Conservation (phyloP, 2,888 invertebrate species). For the Orthosia gracilis region DNA sequence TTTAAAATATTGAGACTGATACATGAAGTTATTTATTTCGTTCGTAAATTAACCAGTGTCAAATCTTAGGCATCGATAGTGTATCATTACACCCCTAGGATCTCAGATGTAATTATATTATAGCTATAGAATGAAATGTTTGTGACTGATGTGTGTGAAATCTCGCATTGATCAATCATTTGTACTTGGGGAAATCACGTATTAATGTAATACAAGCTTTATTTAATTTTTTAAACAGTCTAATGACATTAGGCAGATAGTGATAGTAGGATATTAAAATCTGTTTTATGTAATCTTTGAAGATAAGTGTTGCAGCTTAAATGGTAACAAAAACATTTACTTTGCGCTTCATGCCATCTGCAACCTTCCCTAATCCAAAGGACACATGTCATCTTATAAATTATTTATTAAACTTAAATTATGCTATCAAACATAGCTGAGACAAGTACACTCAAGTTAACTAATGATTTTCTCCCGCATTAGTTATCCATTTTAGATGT, state of each 20-base stretch:
- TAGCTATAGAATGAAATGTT: slow-evolving; percentile 71
- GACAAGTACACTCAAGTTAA: slow-evolving; percentile 39
- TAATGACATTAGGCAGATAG: slow-evolving; percentile 64
- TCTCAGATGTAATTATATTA: slow-evolving; percentile 81
- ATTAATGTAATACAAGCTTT: slow-evolving; percentile 69
- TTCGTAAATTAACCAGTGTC: slow-evolving; percentile 89
- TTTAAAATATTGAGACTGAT: slow-evolving; percentile 90
- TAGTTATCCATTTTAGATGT: slow-evolving; percentile 10
- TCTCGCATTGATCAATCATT: slow-evolving; percentile 64
- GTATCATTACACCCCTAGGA: slow-evolving; percentile 81
- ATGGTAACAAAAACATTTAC: slow-evolving; percentile 46
- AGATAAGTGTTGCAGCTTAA: slow-evolving; percentile 64
- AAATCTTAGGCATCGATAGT: slow-evolving; percentile 85
- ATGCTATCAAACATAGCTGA: slow-evolving; percentile 26
- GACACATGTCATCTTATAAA: slow-evolving; percentile 16
- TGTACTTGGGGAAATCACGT: slow-evolving; percentile 60
- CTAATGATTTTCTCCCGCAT: slow-evolving; percentile 22
- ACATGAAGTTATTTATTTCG: slow-evolving; percentile 90
- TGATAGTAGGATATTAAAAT: slow-evolving; percentile 67
- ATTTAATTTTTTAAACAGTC: slow-evolving; percentile 69
- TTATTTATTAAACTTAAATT: slow-evolving; percentile 28
- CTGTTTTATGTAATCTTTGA: slow-evolving; percentile 66
- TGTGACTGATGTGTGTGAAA: slow-evolving; percentile 66
- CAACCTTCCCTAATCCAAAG: slow-evolving; percentile 6
- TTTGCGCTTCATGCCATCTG: slow-evolving; percentile 44